These are phyloP conservation scores for Ladona fulva DNA, from an alignment of 1,140 invertebrate genomes.

Conservation along the genomic window DNA sequence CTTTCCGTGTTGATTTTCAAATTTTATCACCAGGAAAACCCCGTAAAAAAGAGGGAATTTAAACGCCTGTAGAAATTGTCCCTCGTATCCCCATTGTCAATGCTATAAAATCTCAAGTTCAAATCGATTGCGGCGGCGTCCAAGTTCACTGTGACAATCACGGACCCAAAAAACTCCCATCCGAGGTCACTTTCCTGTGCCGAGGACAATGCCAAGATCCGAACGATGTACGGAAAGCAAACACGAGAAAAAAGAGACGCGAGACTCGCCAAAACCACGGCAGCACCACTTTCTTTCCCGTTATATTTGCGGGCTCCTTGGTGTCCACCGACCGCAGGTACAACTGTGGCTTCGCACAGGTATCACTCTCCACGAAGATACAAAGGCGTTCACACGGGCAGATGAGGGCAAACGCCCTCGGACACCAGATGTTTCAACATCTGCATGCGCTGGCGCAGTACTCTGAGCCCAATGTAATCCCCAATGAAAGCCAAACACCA, in stretches of 20 bases:
- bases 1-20: too few relatives aligned
- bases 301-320: background rate
- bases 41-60: too few relatives aligned
- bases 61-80: too few relatives aligned
- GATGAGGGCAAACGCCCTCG: too few relatives aligned
- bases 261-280: background rate
- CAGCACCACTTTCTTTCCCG: background rate
- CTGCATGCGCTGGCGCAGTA: too few relatives aligned
- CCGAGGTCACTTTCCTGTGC: background rate
- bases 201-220: background rate
- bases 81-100: background rate
- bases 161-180: background rate
- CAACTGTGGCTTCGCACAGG: background rate
- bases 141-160: background rate
- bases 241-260: background rate
- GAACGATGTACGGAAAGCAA: background rate
- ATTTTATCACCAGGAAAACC: too few relatives aligned
- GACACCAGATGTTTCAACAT: too few relatives aligned
- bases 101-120: conserved; percentile 2
- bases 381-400: too few relatives aligned
- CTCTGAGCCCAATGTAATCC: too few relatives aligned
- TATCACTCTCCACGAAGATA: background rate
- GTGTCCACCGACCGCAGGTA: background rate
- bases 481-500: too few relatives aligned
- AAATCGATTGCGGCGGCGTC: background rate